Conservation (phyloP, 1,140 invertebrate species). For the Drosophila yakuba region DNA sequence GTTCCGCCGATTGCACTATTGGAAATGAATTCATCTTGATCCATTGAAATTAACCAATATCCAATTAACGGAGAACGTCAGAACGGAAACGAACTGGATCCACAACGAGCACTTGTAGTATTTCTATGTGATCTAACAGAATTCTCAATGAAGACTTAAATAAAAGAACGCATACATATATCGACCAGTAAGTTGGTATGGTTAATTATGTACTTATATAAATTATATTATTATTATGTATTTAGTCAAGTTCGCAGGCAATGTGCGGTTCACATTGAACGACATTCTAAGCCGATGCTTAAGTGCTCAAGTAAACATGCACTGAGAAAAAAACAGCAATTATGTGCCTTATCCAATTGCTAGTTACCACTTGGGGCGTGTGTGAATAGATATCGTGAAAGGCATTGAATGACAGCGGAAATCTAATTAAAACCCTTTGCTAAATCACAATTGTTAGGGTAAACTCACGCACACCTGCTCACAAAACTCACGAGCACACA, state of each 20-base stretch:
- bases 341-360: too few relatives aligned
- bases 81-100: background rate
- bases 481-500: conserved; percentile 15
- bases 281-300: too few relatives aligned
- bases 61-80: background rate
- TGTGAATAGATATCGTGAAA: conserved; percentile 11
- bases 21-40: too few relatives aligned
- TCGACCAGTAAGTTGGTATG: background rate
- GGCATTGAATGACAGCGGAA: conserved; percentile 63
- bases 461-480: conserved; percentile 55
- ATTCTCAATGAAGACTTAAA: background rate
- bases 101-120: background rate
- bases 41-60: background rate
- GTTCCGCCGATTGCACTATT: too few relatives aligned
- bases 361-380: too few relatives aligned
- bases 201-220: too few relatives aligned
- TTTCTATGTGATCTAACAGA: background rate
- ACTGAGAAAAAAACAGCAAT: too few relatives aligned
- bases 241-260: too few relatives aligned
- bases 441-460: conserved; percentile 78
- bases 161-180: conserved; percentile 6
- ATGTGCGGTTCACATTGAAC: too few relatives aligned
- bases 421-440: conserved; percentile 76
- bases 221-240: too few relatives aligned
- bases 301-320: too few relatives aligned